Evolutionary conservation across 1,140 invertebrate species (phyloP).

Genomic region (Hermatobates lingyangjiaoensis): DNA sequence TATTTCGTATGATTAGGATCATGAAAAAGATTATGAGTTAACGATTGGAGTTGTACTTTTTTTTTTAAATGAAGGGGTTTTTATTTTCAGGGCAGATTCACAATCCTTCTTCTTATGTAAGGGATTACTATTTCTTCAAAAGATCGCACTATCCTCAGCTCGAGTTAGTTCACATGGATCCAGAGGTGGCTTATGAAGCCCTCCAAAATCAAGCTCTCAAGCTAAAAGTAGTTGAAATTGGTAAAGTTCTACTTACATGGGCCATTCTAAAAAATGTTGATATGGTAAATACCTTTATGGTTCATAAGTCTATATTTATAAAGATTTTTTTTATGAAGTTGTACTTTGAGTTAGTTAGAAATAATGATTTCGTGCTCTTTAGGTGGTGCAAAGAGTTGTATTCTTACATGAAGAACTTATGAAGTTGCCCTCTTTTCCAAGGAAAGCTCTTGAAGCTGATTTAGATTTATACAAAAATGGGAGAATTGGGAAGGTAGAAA

Average conservation of each 20-base stretch:
- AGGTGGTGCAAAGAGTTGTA: conserved; percentile 86
- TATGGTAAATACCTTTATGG: conserved; percentile 35
- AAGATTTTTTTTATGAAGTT: neutral
- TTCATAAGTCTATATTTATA: neutral
- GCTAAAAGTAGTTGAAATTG: conserved; percentile 92
- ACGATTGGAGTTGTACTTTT: too few species aligned
- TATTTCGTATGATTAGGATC: too few species aligned
- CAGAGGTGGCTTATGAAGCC: conserved; percentile 74
- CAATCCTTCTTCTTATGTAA: conserved; percentile 79
- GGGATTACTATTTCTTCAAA: conserved; percentile 98
- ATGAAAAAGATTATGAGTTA: too few species aligned
- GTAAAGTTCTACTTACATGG: conserved; percentile 80
- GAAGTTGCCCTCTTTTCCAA: conserved; percentile 93
- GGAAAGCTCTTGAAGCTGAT: conserved; percentile 93
- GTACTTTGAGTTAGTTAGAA: too few species aligned
- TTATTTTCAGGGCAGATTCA: conserved; percentile 75
- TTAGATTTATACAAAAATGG: conserved; percentile 83
- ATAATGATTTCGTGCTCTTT: conserved; percentile 2
- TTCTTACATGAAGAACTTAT: conserved; percentile 98
- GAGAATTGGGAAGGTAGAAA: conserved; percentile 57
- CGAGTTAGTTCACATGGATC: conserved; percentile 82
- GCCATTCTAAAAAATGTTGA: conserved; percentile 77
- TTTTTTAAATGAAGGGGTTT: too few species aligned
- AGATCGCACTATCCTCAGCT: conserved; percentile 94
- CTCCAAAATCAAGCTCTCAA: conserved; percentile 81